These are phyloP conservation scores for Sparus aurata DNA, from an alignment of 2,797 vertebrate species.

Conservation along the genomic window DNA sequence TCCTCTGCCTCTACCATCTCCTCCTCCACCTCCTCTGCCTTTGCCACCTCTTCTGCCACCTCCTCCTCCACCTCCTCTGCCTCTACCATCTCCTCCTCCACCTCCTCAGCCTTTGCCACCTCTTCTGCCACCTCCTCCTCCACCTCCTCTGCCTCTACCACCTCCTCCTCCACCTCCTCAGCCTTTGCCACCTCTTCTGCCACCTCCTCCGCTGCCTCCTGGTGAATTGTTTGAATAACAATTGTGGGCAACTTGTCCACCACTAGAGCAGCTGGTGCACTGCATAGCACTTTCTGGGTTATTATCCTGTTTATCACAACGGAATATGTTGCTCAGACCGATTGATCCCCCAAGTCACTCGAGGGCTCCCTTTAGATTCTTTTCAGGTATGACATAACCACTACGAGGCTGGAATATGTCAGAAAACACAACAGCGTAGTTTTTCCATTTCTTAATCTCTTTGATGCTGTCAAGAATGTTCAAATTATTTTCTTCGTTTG, in stretches of 20 bases:
- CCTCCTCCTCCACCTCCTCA: too few species aligned
- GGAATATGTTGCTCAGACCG: conserved; percentile 5
- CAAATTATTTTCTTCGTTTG: fast-evolving
- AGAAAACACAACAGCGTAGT: conserved; percentile 41
- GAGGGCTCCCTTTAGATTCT: fast-evolving
- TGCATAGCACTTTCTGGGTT: fast-evolving
- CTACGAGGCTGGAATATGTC: neutral
- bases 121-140: too few species aligned
- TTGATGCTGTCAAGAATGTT: conserved; percentile 4
- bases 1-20: too few species aligned
- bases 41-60: too few species aligned
- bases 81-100: too few species aligned
- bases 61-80: too few species aligned
- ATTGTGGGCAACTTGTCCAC: neutral
- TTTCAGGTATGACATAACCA: fast-evolving
- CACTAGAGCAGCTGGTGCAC: neutral
- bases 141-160: too few species aligned
- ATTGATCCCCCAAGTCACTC: neutral
- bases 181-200: too few species aligned
- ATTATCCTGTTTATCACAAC: fast-evolving
- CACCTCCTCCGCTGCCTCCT: too few species aligned
- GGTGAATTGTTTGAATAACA: neutral
- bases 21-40: too few species aligned
- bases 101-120: too few species aligned
- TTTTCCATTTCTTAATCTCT: neutral